A percentile compares a stretch with the other conserved stretches of the same genome.
Evolutionary conservation across 2,797 vertebrate genomes (phyloP).

Genomic region (Novumbra hubbsi): DNA sequence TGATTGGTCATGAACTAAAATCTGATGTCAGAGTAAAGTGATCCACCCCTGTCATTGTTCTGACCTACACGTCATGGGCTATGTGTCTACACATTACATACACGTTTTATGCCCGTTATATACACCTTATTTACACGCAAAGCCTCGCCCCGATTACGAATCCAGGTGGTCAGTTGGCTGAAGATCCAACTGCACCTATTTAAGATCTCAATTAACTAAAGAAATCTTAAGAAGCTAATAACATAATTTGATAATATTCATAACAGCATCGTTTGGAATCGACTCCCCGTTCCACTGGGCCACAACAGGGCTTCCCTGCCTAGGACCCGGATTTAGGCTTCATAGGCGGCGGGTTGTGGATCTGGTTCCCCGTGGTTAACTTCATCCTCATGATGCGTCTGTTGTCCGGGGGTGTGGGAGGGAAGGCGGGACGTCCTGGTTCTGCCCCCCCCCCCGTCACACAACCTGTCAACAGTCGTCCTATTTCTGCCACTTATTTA

Average conservation of each 20-base stretch:
- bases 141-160: no score
- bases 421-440: slow-evolving; percentile 66
- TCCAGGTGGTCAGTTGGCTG: no score
- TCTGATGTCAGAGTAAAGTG: not conserved
- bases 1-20: not conserved
- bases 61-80: not conserved
- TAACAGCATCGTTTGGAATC: no score
- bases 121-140: no score
- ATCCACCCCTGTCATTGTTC: slow-evolving; percentile 59
- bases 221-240: no score
- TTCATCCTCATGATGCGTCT: slow-evolving; percentile 83
- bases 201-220: no score
- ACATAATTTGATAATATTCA: no score
- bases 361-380: slow-evolving; percentile 59
- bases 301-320: not conserved
- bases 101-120: no score
- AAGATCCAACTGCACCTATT: no score
- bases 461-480: slow-evolving; percentile 88
- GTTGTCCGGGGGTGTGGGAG: slow-evolving; percentile 83
- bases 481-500: slow-evolving; percentile 88
- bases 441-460: slow-evolving; percentile 81
- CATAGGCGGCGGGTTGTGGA: not conserved
- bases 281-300: no score
- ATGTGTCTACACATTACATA: no score
- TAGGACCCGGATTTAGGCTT: not conserved